Percentiles rank a stretch among this genome's conserved stretches.
phyloP scores from a whole-genome alignment of 1,140 invertebrate genomes.

The Caenorhabditis inopinata region DNA sequence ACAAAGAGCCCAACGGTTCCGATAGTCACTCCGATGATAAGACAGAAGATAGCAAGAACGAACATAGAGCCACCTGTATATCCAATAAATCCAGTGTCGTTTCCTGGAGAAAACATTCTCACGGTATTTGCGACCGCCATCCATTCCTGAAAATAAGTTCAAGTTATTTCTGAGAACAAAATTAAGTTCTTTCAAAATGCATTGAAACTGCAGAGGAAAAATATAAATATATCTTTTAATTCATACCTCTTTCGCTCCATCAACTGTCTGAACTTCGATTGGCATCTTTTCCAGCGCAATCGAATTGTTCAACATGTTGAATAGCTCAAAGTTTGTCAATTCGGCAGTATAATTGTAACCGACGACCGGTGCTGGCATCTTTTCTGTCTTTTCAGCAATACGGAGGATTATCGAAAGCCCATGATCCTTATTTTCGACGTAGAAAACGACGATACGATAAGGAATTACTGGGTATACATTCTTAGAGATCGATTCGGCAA shows the following conservation, averaged over 20 bases:
- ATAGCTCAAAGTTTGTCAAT: neutral
- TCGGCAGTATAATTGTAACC: slow-evolving; percentile 2
- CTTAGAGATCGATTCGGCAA: neutral
- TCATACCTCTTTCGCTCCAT: neutral
- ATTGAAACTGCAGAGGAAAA: no score
- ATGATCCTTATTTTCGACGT: neutral
- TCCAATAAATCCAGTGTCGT: slow-evolving; percentile 27
- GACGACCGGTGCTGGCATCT: neutral
- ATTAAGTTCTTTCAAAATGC: no score
- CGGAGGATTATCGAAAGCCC: neutral
- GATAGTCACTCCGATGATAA: slow-evolving; percentile 42
- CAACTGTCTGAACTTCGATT: neutral
- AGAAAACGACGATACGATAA: neutral
- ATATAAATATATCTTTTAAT: no score
- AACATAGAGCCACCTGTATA: slow-evolving; percentile 52
- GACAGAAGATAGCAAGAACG: slow-evolving; percentile 46
- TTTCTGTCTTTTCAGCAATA: neutral
- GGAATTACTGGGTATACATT: neutral
- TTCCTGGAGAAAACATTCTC: neutral
- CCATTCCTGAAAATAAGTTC: slow-evolving; percentile 20
- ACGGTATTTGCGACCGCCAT: neutral
- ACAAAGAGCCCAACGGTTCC: slow-evolving; percentile 40
- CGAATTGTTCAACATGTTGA: neutral
- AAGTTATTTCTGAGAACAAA: no score
- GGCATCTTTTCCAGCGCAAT: neutral